phyloP scores from a whole-genome alignment of 2,113 vertebrate species.

The Aegithalos caudatus region DNA sequence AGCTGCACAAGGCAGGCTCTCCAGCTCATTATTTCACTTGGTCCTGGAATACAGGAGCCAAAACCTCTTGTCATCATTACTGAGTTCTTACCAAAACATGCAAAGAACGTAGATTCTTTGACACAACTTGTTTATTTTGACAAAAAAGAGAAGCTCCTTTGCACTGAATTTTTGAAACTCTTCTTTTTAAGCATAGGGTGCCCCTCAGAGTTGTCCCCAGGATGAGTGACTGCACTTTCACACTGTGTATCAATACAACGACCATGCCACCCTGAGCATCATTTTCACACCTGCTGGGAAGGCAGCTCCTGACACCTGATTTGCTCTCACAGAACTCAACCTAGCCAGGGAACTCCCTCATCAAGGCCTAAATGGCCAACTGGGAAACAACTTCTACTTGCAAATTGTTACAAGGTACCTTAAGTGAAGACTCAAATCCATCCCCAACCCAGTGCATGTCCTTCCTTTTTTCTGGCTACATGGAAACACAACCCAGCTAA shows the following conservation, averaged over 20 bases:
- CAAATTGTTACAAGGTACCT: not conserved
- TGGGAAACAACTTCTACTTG: not conserved
- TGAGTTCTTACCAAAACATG: slow-evolving; percentile 32
- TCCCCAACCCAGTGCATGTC: not conserved
- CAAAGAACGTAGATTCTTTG: not conserved
- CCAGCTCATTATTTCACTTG: slow-evolving; percentile 46
- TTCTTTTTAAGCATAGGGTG: not conserved
- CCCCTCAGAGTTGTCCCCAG: not conserved
- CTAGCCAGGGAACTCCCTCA: not conserved
- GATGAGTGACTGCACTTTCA: not conserved
- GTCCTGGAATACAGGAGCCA: not conserved
- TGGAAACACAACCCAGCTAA: slow-evolving; percentile 66
- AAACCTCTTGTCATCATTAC: not conserved
- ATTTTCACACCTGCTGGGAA: not conserved
- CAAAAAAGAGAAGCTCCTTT: not conserved
- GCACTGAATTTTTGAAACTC: not conserved
- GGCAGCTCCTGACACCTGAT: not conserved
- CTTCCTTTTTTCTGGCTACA: not conserved
- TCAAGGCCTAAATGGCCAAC: not conserved
- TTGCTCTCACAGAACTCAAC: not conserved
- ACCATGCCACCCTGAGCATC: not conserved
- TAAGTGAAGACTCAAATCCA: not conserved
- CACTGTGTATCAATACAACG: not conserved
- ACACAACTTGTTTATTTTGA: not conserved
- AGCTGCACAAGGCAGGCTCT: not conserved